These are phyloP conservation scores for Rissa tridactyla DNA, from an alignment of 2,113 vertebrate genomes.

Conservation along the genomic window DNA sequence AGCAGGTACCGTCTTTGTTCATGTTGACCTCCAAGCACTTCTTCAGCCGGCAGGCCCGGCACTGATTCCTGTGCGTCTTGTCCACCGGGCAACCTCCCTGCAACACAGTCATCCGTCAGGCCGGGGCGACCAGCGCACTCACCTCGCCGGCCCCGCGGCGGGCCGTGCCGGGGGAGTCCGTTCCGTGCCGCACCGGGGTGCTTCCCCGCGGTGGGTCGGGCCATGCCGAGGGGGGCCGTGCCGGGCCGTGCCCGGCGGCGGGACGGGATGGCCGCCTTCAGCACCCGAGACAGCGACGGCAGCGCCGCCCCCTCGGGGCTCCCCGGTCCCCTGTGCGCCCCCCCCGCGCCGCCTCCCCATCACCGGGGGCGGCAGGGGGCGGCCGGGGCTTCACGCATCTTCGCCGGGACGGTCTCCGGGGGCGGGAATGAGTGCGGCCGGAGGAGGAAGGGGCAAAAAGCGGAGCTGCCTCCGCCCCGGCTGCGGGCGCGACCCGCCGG, in stretches of 20 bases:
- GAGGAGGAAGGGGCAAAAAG: neutral
- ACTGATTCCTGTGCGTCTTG: slow-evolving; percentile 99
- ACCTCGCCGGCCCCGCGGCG: neutral
- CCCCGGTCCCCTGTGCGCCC: neutral
- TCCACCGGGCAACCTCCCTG: slow-evolving; percentile 98
- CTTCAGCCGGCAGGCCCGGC: slow-evolving; percentile 96
- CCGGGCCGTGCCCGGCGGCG: neutral
- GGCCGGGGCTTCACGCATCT: neutral
- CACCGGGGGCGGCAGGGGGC: neutral
- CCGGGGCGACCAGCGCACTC: neutral
- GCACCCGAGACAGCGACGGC: slow-evolving; percentile 57
- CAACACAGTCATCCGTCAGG: slow-evolving; percentile 33
- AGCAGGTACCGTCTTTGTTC: slow-evolving; percentile 96
- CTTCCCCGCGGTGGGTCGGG: neutral
- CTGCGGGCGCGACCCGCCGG: neutral
- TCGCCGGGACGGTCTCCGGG: neutral
- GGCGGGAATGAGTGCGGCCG: neutral
- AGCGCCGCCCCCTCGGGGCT: neutral
- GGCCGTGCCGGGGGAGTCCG: neutral
- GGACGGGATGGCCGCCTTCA: neutral
- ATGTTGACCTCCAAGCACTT: slow-evolving; percentile 99
- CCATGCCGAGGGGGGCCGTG: neutral
- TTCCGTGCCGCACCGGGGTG: neutral
- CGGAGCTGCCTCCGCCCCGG: neutral
- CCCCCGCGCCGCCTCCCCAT: neutral